Base-by-base conservation (phyloP, 2,888 invertebrate genomes). In the Cremastinae sp. region DNA sequence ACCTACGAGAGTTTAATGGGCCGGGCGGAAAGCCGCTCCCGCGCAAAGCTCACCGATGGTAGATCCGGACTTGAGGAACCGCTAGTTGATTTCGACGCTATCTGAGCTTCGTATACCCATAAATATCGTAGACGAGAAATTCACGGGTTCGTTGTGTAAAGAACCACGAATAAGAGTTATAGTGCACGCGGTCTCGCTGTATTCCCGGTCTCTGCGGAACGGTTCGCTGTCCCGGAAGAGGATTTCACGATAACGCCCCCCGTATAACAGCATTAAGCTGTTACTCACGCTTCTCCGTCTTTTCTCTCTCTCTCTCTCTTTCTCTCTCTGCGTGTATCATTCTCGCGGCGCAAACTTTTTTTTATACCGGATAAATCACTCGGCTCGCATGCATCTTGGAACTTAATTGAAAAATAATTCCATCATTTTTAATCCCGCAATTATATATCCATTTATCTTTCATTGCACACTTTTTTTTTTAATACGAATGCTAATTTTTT, bases 251-350 rank as follows among this genome's bases (percentile, higher is more conserved):
- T 84, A 82, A 82, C 75, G 47, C 61, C 45, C 61, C 45, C 43
- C 38, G 80, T 81, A 64, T 84, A 85, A 83, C 84, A 80, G 85
- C 81, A 83, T 82, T 80, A 79, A 83, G 79, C 81, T 82, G 78
- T 81, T 78, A 78, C 77, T 80, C 78, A 75, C 76, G 66, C 36
- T 68, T 45, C 53, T 43, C 12, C 36, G 45, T 10, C n/a, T n/a
- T n/a, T n/a, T n/a, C n/a, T n/a, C n/a, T n/a, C n/a, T n/a, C n/a
- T n/a, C n/a, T n/a, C n/a, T n/a, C n/a, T n/a, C n/a, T n/a, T n/a
- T n/a, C n/a, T n/a, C n/a, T 64, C 38, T 64, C 20, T 53, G n/a
- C 51, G 14, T 16, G 8, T 51, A 41, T 22, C 22, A 59, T 58
- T 49, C 38, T 58, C 41, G 45, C 49, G 9, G 28, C 14, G 47